A percentile compares a stretch with the other conserved stretches of the same genome.
Evolutionary conservation across 2,797 vertebrate genomes (phyloP).

Genomic region (Dendrocincla fuliginosa): DNA sequence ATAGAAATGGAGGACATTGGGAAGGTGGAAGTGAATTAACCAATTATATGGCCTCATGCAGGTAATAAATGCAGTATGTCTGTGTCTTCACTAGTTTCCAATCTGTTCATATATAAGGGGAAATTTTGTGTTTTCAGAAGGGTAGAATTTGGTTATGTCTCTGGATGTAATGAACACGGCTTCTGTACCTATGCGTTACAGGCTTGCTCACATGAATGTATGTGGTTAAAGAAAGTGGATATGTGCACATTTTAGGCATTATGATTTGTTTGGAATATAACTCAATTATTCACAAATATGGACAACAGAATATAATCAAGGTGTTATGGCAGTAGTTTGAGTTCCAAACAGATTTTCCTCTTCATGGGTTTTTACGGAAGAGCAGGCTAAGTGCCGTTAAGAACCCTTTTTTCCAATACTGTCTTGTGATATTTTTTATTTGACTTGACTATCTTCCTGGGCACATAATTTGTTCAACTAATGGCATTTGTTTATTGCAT

Average conservation of each 20-base stretch:
- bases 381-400: background rate
- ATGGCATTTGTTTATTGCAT: accelerated
- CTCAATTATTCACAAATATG: background rate
- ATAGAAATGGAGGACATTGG: background rate
- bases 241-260: background rate
- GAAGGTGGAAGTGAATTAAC: background rate
- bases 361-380: background rate
- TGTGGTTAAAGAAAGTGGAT: background rate
- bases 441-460: background rate
- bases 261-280: background rate
- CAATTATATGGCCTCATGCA: background rate
- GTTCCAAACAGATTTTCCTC: background rate
- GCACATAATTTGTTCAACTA: background rate
- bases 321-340: background rate
- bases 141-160: background rate
- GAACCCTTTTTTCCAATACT: background rate
- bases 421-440: background rate
- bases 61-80: background rate
- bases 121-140: accelerated
- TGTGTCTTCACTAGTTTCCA: background rate
- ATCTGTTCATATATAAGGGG: background rate
- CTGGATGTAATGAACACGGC: background rate
- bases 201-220: background rate
- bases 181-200: background rate
- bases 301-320: background rate